A percentile compares a stretch with the other conserved stretches of the same genome.
phyloP scores from a whole-genome alignment of 2,797 vertebrate genomes.

The Anguilla anguilla region DNA sequence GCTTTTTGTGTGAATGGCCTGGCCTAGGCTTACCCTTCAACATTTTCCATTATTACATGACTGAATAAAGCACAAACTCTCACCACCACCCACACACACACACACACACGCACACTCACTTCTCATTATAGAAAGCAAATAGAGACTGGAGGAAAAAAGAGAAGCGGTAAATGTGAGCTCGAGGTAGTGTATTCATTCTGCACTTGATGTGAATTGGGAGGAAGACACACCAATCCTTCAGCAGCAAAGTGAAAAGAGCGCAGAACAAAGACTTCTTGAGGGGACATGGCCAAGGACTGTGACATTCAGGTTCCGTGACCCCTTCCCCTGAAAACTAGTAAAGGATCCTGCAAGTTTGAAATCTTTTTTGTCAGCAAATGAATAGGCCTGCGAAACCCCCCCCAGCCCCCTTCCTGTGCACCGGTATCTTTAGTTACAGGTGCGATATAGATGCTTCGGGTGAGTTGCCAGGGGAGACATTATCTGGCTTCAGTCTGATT shows the following conservation, averaged over 20 bases:
- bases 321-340: not conserved
- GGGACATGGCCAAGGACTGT: not conserved
- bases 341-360: not conserved
- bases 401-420: conserved; percentile 24
- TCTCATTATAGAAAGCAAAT: not conserved
- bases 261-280: not conserved
- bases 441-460: conserved; percentile 46
- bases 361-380: conserved; percentile 42
- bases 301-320: not conserved
- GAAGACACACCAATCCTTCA: not conserved
- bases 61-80: not conserved
- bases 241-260: not conserved
- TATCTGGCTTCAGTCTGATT: conserved; percentile 51
- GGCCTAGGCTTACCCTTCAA: conserved; percentile 14
- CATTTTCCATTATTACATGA: conserved; percentile 7
- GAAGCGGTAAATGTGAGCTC: not conserved
- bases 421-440: conserved; percentile 48
- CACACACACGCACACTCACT: conserved; percentile 5
- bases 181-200: not conserved
- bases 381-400: conserved; percentile 32
- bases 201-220: not conserved
- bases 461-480: conserved; percentile 52
- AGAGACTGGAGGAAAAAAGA: not conserved
- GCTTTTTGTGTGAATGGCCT: conserved; percentile 17
- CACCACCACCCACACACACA: not conserved